Percentiles rank a stretch among this genome's conserved stretches.
These are phyloP conservation scores for Petrolisthes cinctipes DNA, from an alignment of 2,888 invertebrate species.

Conservation along the genomic window DNA sequence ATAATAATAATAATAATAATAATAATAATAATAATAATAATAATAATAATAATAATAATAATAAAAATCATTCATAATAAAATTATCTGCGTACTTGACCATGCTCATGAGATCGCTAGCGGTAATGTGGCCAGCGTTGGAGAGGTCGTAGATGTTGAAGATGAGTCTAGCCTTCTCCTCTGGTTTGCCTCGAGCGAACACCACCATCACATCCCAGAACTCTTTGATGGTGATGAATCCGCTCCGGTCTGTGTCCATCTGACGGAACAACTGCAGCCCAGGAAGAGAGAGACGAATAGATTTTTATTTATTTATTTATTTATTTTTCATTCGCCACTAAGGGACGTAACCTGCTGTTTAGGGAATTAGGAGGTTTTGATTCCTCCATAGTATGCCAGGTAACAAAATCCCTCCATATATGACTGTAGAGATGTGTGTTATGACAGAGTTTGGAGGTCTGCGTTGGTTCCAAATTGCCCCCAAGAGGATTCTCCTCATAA, in stretches of 20 bases:
- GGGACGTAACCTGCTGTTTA: no score
- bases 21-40: slow-evolving; percentile 13
- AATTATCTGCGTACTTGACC: slow-evolving; percentile 71
- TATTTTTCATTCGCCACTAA: no score
- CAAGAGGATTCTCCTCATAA: no score
- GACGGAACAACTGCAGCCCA: slow-evolving; percentile 72
- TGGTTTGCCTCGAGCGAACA: slow-evolving; percentile 74
- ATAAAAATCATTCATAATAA: slow-evolving; percentile 1
- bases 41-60: slow-evolving; percentile 7
- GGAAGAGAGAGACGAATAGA: no score
- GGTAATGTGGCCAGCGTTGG: slow-evolving; percentile 70
- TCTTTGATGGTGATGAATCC: slow-evolving; percentile 77
- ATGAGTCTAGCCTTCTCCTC: slow-evolving; percentile 74
- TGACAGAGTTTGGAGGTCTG: no score
- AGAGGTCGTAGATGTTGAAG: slow-evolving; percentile 76
- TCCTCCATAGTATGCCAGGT: no score
- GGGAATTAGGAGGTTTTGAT: no score
- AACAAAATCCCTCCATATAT: no score
- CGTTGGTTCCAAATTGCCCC: no score
- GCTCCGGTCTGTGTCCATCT: slow-evolving; percentile 75
- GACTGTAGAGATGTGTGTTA: no score
- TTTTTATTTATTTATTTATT: no score
- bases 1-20: background rate
- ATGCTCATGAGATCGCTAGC: slow-evolving; percentile 72
- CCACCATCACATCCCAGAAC: slow-evolving; percentile 75